phyloP scores from a whole-genome alignment of 2,888 invertebrate genomes.

The Pristionchus maxplancki region DNA sequence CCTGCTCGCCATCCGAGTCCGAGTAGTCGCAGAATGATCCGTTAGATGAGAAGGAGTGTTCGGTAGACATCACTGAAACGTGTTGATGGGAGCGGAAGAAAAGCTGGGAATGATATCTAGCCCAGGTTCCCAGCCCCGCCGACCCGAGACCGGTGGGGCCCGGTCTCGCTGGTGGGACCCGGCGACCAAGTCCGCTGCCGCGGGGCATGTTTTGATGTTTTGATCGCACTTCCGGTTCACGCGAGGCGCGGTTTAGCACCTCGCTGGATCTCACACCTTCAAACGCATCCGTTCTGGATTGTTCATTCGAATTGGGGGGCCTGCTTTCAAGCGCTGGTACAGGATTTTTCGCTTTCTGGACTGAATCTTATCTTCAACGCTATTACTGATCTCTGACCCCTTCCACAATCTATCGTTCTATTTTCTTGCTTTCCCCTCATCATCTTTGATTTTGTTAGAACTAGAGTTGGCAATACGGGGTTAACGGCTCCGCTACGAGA shows the following conservation, averaged over 20 bases:
- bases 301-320: too few species aligned
- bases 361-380: too few species aligned
- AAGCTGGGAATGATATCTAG: neutral
- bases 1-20: neutral
- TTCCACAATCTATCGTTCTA: too few species aligned
- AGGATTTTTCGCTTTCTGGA: too few species aligned
- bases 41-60: slow-evolving; percentile 19
- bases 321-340: neutral
- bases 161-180: too few species aligned
- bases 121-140: neutral
- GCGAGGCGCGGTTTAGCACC: neutral
- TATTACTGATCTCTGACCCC: too few species aligned
- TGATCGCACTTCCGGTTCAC: neutral
- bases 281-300: neutral
- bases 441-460: too few species aligned
- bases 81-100: neutral
- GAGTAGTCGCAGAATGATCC: slow-evolving; percentile 44
- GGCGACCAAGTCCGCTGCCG: too few species aligned
- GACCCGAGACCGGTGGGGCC: neutral
- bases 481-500: too few species aligned
- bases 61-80: neutral
- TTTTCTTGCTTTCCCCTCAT: too few species aligned
- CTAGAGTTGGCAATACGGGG: too few species aligned
- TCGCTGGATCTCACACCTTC: neutral
- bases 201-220: neutral